phyloP scores from a whole-genome alignment of 2,888 invertebrate genomes.

The Himalopsyche anomala region DNA sequence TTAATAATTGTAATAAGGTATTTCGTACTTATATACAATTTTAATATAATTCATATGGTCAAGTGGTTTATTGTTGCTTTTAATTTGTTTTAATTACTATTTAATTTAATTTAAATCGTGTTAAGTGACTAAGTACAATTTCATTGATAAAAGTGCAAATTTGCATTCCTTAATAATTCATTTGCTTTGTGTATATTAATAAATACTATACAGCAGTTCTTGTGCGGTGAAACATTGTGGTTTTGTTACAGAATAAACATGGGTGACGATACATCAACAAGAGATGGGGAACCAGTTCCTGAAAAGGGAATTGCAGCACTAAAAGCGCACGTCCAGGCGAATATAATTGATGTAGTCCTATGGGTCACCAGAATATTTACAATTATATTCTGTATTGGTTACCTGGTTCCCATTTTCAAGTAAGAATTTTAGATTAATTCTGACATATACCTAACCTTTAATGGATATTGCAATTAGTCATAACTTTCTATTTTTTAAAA shows the following conservation, averaged over 20 bases:
- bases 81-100: not conserved
- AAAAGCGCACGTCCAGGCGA: slow-evolving; percentile 84
- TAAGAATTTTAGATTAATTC: slow-evolving; percentile 73
- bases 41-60: not conserved
- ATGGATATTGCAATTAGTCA: not conserved
- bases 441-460: slow-evolving; percentile 17
- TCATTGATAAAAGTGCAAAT: not conserved
- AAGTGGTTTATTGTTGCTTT: not conserved
- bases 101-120: not conserved
- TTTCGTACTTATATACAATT: not conserved
- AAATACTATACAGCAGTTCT: not conserved
- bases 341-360: slow-evolving; percentile 91
- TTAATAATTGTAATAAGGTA: slow-evolving; percentile 13
- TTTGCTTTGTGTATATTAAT: not conserved
- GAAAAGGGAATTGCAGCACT: slow-evolving; percentile 81
- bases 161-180: slow-evolving; percentile 33
- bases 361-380: slow-evolving; percentile 92
- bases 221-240: slow-evolving; percentile 3
- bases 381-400: slow-evolving; percentile 88
- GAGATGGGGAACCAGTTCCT: slow-evolving; percentile 66
- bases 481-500: slow-evolving; percentile 33
- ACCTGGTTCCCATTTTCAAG: slow-evolving; percentile 93
- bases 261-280: slow-evolving; percentile 49
- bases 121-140: not conserved
- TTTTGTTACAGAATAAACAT: slow-evolving; percentile 47